These are phyloP conservation scores for Tupaia tana DNA, from an alignment of 2,113 vertebrate species.

Conservation along the genomic window DNA sequence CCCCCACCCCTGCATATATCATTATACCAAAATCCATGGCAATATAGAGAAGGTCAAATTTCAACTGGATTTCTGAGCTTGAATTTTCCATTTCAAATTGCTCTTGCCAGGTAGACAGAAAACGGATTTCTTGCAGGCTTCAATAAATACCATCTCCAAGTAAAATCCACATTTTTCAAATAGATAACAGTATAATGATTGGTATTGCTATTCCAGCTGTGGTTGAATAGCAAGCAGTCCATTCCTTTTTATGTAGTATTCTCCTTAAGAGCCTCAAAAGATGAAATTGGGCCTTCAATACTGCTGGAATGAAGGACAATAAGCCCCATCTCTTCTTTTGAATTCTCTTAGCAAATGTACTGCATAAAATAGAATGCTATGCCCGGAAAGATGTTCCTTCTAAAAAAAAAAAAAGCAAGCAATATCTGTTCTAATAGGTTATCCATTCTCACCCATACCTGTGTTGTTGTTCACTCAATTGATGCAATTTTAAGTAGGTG, in stretches of 20 bases:
- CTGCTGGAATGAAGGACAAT: constrained; percentile 81
- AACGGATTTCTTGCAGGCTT: constrained; percentile 77
- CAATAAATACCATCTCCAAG: constrained; percentile 78
- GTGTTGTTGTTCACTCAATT: constrained; percentile 61
- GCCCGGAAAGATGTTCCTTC: constrained; percentile 24
- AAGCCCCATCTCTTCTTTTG: constrained; percentile 71
- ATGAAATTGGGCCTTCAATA: constrained; percentile 79
- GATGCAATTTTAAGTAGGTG: constrained; percentile 56
- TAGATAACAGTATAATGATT: constrained; percentile 82
- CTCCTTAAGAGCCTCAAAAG: constrained; percentile 77
- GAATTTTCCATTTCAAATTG: constrained; percentile 82
- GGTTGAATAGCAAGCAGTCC: constrained; percentile 79
- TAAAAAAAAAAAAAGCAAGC: constrained; percentile 2
- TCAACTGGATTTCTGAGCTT: constrained; percentile 82
- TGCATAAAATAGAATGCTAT: constrained; percentile 76
- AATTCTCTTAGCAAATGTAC: constrained; percentile 80
- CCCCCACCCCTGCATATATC: constrained; percentile 67
- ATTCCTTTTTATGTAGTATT: constrained; percentile 77
- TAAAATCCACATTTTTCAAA: constrained; percentile 75
- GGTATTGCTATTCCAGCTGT: constrained; percentile 79
- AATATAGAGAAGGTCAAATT: constrained; percentile 83
- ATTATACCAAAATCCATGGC: constrained; percentile 80
- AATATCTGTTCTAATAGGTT: constrained; percentile 73
- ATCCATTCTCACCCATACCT: constrained; percentile 67
- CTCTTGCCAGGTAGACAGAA: constrained; percentile 82